A percentile compares a stretch with the other conserved stretches of the same genome.
phyloP scores from a whole-genome alignment of 1,140 invertebrate genomes.

The Cheumatopsyche charites region DNA sequence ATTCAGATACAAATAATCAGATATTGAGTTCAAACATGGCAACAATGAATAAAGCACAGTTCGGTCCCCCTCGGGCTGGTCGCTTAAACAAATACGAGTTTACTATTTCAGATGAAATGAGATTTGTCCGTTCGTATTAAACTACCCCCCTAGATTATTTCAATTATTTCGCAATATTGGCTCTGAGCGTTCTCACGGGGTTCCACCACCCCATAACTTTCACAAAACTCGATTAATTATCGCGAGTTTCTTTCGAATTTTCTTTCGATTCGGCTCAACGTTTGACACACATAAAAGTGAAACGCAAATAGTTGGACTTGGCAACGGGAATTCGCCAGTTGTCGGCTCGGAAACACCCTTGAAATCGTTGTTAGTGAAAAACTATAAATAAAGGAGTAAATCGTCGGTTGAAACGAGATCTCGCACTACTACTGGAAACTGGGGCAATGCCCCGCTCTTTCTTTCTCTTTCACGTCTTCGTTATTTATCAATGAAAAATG shows the following conservation, averaged over 20 bases:
- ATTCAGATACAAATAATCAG: conserved; percentile 29
- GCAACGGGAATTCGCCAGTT: conserved; percentile 30
- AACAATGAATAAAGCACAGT: conserved; percentile 22
- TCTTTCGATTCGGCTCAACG: not conserved
- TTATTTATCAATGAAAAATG: no score
- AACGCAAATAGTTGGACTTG: conserved; percentile 34
- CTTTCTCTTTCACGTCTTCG: no score
- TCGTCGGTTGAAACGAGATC: conserved; percentile 31
- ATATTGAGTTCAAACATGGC: conserved; percentile 21
- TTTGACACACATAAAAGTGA: conserved; percentile 20
- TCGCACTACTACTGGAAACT: conserved; percentile 17
- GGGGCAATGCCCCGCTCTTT: conserved; percentile 20
- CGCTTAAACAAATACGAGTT: conserved; percentile 34
- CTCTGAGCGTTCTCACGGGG: conserved; percentile 23
- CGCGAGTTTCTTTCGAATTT: no score
- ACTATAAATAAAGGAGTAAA: conserved; percentile 34
- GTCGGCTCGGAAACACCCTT: conserved; percentile 27
- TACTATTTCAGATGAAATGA: conserved; percentile 38
- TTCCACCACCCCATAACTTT: no score
- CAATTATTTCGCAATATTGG: conserved; percentile 36
- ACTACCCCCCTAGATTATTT: conserved; percentile 27
- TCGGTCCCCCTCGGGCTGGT: conserved; percentile 19
- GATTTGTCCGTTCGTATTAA: conserved; percentile 37
- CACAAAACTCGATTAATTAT: no score
- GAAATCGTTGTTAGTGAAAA: conserved; percentile 19